Evolutionary conservation across 2,888 invertebrate species (phyloP).

Genomic region (Norana najaformis): DNA sequence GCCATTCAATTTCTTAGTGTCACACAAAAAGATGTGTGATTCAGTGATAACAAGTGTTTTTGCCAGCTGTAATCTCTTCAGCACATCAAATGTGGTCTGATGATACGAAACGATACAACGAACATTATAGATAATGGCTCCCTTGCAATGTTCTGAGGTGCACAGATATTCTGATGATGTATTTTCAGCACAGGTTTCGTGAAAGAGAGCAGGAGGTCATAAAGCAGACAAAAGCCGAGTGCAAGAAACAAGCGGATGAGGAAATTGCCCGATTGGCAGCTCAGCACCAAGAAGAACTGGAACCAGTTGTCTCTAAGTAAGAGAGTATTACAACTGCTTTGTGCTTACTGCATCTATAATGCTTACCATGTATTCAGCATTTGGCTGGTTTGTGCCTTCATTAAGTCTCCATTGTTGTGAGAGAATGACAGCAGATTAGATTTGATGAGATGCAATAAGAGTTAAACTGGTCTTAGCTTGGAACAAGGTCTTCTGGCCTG

Average conservation of each 20-base stretch:
- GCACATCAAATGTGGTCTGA: not conserved
- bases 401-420: no score
- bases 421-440: no score
- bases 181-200: slow-evolving; percentile 50
- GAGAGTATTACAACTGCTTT: not conserved
- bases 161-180: not conserved
- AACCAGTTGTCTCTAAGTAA: slow-evolving; percentile 4
- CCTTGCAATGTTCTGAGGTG: not conserved
- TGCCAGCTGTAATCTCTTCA: not conserved
- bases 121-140: not conserved
- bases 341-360: not conserved
- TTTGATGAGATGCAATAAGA: no score
- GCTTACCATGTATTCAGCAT: not conserved
- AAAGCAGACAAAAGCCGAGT: slow-evolving; percentile 50
- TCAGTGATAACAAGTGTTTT: not conserved
- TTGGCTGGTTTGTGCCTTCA: not conserved
- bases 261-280: not conserved
- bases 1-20: no score
- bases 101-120: not conserved
- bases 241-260: slow-evolving; percentile 48
- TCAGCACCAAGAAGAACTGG: not conserved
- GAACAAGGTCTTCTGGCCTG: no score
- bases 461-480: no score
- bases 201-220: slow-evolving; percentile 51
- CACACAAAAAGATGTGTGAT: not conserved